These are phyloP conservation scores for Pluvialis apricaria DNA, from an alignment of 2,113 vertebrate genomes.

Conservation along the genomic window DNA sequence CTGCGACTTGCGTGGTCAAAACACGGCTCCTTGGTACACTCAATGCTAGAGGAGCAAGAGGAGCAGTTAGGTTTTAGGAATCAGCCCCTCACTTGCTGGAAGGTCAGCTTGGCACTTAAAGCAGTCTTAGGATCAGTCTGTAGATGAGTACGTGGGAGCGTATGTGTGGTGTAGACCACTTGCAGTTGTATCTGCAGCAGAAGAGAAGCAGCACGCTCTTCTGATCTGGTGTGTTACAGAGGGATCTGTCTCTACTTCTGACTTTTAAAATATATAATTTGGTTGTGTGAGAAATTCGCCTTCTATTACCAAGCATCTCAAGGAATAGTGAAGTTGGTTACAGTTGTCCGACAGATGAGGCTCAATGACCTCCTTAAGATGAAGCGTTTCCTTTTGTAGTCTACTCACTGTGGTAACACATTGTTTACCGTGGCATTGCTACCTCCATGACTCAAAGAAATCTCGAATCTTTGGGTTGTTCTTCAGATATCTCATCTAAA, in stretches of 20 bases:
- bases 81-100: neutral
- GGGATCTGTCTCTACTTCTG: neutral
- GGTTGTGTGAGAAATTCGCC: neutral
- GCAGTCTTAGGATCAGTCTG: neutral
- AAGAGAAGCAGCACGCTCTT: neutral
- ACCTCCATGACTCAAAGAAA: neutral
- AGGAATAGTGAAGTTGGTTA: neutral
- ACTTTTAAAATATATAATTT: neutral
- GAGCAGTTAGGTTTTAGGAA: neutral
- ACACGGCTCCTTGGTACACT: neutral
- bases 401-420: neutral
- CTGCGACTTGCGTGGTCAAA: neutral
- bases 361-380: neutral
- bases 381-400: neutral
- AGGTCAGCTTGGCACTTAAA: neutral
- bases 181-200: neutral
- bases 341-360: neutral
- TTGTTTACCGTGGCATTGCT: neutral
- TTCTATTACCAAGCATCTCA: neutral
- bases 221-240: neutral
- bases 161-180: accelerated
- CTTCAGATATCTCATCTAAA: neutral
- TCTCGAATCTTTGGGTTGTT: neutral
- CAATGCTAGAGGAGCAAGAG: neutral
- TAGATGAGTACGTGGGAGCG: neutral